A percentile compares a stretch with the other conserved stretches of the same genome.
Conservation (phyloP, 2,888 invertebrate species). For the Eurytoma adleriae region DNA sequence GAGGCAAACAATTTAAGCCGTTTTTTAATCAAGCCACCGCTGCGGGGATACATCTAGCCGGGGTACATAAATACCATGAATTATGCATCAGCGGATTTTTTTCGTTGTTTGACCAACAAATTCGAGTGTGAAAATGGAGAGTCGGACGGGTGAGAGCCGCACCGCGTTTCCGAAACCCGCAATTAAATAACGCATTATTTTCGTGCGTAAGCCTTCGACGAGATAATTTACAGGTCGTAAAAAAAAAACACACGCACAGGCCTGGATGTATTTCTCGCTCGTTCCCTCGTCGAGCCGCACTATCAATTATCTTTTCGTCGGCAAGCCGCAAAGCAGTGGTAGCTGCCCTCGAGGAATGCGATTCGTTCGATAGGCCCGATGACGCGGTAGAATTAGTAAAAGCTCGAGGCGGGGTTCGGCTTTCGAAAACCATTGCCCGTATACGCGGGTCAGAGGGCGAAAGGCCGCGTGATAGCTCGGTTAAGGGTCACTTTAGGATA, state of each 20-base stretch:
- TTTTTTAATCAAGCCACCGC: neutral
- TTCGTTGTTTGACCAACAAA: neutral
- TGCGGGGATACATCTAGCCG: neutral
- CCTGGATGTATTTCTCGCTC: conserved; percentile 6
- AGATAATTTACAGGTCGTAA: conserved; percentile 54
- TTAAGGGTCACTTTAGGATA: too few species aligned
- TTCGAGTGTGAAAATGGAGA: neutral
- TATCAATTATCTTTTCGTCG: conserved; percentile 56
- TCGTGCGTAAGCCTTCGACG: conserved; percentile 42
- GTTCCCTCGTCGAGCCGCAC: conserved; percentile 14
- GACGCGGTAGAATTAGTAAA: conserved; percentile 35
- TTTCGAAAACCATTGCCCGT: neutral
- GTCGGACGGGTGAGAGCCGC: neutral
- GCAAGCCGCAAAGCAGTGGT: conserved; percentile 37
- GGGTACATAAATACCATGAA: neutral
- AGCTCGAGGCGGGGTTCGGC: neutral
- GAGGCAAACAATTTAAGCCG: too few species aligned
- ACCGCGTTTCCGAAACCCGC: neutral
- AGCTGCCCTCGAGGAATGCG: conserved; percentile 35
- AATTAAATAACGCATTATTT: conserved; percentile 41
- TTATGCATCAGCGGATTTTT: neutral
- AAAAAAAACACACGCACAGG: conserved; percentile 11
- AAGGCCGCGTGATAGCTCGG: too few species aligned
- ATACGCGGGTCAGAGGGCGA: neutral
- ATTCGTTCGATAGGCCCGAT: conserved; percentile 29